Conservation (phyloP, 1,140 invertebrate genomes). For the Apis dorsata region DNA sequence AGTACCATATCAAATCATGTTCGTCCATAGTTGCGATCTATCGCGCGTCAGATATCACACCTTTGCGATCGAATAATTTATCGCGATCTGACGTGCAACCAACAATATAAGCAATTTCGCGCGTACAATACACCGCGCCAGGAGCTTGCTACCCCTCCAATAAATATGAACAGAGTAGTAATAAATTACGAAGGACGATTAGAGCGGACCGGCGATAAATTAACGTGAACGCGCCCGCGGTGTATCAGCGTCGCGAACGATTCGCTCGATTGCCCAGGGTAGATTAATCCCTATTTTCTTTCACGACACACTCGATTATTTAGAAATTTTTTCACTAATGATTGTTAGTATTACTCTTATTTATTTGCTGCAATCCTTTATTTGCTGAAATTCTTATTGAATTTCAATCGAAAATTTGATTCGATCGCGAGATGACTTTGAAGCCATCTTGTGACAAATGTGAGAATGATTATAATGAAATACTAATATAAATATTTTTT, state of each 20-base stretch:
- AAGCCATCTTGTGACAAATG: too few relatives aligned
- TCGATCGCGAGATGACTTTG: too few relatives aligned
- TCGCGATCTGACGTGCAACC: constrained; percentile 6
- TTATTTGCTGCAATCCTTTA: too few relatives aligned
- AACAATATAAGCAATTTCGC: constrained; percentile 54
- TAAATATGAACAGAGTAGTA: constrained; percentile 55
- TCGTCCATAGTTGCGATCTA: constrained; percentile 33
- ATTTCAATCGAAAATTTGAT: too few relatives aligned
- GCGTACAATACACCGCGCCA: constrained; percentile 20
- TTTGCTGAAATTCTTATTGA: too few relatives aligned
- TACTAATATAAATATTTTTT: too few relatives aligned
- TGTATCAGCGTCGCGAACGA: constrained; percentile 21
- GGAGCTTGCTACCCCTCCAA: constrained; percentile 12
- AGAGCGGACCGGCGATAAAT: constrained; percentile 47
- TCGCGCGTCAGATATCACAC: constrained; percentile 44
- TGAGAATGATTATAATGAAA: too few relatives aligned
- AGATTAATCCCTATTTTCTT: constrained; percentile 5
- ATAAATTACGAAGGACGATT: constrained; percentile 56
- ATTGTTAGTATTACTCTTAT: too few relatives aligned
- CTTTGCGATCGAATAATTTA: constrained; percentile 43
- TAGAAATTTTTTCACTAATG: not conserved
- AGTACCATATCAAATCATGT: constrained; percentile 24
- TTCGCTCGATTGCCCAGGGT: constrained; percentile 3
- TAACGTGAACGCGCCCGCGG: constrained; percentile 22
- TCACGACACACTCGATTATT: not conserved